phyloP scores from a whole-genome alignment of 2,113 vertebrate species.

The Corynorhinus townsendii region DNA sequence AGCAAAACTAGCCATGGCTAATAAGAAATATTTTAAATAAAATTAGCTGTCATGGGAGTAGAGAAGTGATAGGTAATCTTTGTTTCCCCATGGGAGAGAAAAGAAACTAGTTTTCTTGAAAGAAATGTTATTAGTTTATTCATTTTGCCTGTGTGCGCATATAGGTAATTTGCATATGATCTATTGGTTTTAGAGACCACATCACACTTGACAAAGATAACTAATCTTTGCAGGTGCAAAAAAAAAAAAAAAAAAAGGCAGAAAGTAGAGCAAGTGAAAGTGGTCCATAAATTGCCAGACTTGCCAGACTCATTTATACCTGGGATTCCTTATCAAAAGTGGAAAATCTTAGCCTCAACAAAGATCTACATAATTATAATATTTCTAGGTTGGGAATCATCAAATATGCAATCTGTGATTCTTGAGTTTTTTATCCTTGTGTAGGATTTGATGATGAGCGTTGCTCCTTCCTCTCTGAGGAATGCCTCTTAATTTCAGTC shows the following conservation, averaged over 20 bases:
- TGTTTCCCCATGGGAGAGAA: background rate
- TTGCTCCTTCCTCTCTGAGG: background rate
- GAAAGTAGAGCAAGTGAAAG: background rate
- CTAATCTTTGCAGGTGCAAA: background rate
- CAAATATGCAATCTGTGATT: background rate
- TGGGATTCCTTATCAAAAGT: background rate
- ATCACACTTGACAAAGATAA: background rate
- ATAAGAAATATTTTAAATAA: background rate
- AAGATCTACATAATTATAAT: background rate
- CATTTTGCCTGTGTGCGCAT: background rate
- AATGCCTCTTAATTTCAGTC: background rate
- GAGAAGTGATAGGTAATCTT: background rate
- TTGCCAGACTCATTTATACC: background rate
- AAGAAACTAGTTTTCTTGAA: background rate
- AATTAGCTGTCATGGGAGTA: background rate
- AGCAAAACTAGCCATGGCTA: background rate
- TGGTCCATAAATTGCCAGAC: background rate
- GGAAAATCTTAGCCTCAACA: background rate
- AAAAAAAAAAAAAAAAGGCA: background rate
- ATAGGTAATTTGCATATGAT: background rate
- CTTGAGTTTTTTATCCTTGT: background rate
- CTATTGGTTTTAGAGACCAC: background rate
- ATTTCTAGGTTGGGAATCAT: background rate
- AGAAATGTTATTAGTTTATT: background rate
- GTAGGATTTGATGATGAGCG: background rate